These are phyloP conservation scores for Nomada fabriciana DNA, from an alignment of 2,888 invertebrate genomes.

Conservation along the genomic window DNA sequence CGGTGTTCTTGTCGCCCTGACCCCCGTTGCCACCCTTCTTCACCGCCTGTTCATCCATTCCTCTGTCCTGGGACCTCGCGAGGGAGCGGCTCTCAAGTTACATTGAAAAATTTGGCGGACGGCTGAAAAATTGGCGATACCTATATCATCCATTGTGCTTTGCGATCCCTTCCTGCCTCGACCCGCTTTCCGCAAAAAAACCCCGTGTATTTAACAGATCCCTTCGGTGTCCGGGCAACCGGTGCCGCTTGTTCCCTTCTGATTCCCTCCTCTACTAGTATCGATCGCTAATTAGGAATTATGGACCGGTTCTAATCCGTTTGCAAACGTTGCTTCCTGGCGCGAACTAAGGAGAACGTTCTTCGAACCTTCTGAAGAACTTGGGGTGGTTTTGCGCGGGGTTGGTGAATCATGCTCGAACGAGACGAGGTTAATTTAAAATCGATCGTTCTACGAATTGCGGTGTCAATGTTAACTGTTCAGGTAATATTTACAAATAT, in stretches of 20 bases:
- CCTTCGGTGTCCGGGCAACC: slow-evolving; percentile 15
- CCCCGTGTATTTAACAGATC: slow-evolving; percentile 63
- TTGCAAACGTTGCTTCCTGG: slow-evolving; percentile 29
- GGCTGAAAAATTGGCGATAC: slow-evolving; percentile 78
- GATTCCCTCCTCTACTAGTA: background rate
- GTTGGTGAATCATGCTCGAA: slow-evolving; percentile 8
- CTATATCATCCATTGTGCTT: slow-evolving; percentile 76
- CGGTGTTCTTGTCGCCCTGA: slow-evolving; percentile 70
- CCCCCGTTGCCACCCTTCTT: slow-evolving; percentile 69
- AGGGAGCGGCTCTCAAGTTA: slow-evolving; percentile 76
- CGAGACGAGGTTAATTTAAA: background rate
- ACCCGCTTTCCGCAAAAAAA: slow-evolving; percentile 54
- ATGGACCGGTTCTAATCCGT: slow-evolving; percentile 40
- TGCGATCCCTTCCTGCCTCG: slow-evolving; percentile 39
- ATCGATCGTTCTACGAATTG: background rate
- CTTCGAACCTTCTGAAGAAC: background rate
- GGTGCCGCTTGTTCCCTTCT: background rate
- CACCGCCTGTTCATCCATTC: slow-evolving; percentile 74
- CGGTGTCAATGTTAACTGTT: background rate
- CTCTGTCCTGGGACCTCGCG: slow-evolving; percentile 73
- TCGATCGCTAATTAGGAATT: slow-evolving; percentile 56
- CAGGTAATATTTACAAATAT: too few species aligned
- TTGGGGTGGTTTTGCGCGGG: slow-evolving; percentile 21
- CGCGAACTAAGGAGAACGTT: background rate
- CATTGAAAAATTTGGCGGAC: slow-evolving; percentile 79